Conservation (phyloP, 64 coral and sea anemone species). For the Stichodactyla mertensii region DNA sequence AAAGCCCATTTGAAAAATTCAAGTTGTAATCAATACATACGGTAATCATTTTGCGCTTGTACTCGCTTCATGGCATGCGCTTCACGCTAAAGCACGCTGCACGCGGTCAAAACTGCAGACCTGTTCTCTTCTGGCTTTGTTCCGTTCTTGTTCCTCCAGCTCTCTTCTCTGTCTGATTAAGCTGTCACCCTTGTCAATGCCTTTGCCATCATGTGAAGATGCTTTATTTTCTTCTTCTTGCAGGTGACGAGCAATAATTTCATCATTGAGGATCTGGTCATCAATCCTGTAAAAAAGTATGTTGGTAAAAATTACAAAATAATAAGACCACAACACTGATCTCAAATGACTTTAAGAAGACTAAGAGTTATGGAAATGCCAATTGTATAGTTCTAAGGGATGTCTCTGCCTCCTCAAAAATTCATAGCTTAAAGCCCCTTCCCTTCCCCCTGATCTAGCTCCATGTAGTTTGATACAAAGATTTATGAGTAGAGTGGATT, state of each 20-base stretch:
- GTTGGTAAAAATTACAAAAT: background rate
- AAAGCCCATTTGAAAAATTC: background rate
- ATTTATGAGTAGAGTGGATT: too few relatives aligned
- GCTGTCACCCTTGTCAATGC: conserved; percentile 25
- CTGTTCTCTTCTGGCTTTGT: conserved; percentile 40
- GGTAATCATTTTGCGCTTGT: background rate
- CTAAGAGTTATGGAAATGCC: too few relatives aligned
- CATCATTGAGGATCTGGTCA: conserved; percentile 47
- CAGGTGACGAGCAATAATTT: conserved; percentile 35
- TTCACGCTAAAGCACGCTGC: conserved; percentile 26
- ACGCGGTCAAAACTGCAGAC: conserved; percentile 24
- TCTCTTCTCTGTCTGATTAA: conserved; percentile 20
- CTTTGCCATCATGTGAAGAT: background rate
- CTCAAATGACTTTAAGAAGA: too few relatives aligned
- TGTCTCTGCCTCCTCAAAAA: too few relatives aligned
- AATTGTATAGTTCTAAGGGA: too few relatives aligned
- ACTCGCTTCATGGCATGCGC: conserved; percentile 9
- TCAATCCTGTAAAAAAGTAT: background rate
- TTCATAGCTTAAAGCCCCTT: too few relatives aligned
- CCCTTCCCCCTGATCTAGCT: too few relatives aligned
- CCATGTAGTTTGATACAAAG: too few relatives aligned
- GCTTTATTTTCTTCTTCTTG: conserved; percentile 33
- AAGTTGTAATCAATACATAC: background rate
- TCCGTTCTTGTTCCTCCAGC: conserved; percentile 14
- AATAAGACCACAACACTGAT: too few relatives aligned